Evolutionary conservation across 1,140 invertebrate species (phyloP).

Genomic region (Drosophila nikananu): DNA sequence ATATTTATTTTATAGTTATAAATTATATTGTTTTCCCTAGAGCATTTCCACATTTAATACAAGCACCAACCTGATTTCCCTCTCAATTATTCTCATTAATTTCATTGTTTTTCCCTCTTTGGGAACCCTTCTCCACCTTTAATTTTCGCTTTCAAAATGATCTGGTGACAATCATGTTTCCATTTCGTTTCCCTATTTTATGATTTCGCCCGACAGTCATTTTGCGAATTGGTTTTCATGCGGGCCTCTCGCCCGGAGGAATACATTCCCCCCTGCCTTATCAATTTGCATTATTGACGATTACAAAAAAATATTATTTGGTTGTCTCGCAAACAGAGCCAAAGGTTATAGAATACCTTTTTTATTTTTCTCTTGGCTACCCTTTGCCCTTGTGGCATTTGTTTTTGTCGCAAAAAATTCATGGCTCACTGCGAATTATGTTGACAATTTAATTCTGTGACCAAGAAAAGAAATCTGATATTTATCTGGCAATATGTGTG

Average conservation of each 20-base stretch:
- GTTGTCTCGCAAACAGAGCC: slow-evolving; percentile 26
- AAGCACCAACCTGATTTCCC: neutral
- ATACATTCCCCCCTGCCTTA: slow-evolving; percentile 36
- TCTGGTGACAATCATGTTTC: slow-evolving; percentile 25
- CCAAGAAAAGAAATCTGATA: slow-evolving; percentile 21
- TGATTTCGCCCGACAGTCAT: slow-evolving; percentile 40
- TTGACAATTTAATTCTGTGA: slow-evolving; percentile 46
- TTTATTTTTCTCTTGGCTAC: neutral
- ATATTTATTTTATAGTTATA: too few species aligned
- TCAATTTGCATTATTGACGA: slow-evolving; percentile 71
- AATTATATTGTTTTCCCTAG: too few species aligned
- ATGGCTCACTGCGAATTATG: slow-evolving; percentile 46
- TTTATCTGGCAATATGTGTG: slow-evolving; percentile 17
- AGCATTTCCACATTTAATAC: neutral
- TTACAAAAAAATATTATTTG: slow-evolving; percentile 41
- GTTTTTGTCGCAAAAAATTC: slow-evolving; percentile 19
- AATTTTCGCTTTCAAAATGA: slow-evolving; percentile 42
- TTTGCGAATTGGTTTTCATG: slow-evolving; percentile 58
- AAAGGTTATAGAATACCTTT: slow-evolving; percentile 1
- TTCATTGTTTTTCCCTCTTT: neutral
- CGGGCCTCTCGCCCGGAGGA: neutral
- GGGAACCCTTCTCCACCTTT: neutral
- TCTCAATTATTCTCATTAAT: slow-evolving; percentile 14
- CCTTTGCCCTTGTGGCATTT: slow-evolving; percentile 2
- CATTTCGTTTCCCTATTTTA: slow-evolving; percentile 2